Evolutionary conservation across 2,797 vertebrate species (phyloP).

Genomic region (Emys orbicularis): DNA sequence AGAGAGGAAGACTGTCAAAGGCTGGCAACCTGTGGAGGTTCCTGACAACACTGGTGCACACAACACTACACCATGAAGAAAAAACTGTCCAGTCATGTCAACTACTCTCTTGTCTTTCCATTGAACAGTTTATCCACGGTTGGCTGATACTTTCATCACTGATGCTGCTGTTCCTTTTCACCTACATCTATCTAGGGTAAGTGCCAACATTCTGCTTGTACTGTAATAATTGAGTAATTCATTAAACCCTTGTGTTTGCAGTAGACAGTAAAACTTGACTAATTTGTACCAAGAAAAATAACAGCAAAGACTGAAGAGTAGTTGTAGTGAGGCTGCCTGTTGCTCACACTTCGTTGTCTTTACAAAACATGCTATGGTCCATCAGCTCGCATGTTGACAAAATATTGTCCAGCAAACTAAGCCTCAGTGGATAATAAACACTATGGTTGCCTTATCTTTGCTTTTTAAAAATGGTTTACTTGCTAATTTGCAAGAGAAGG

Average conservation of each 20-base stretch:
- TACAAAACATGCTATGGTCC: background rate
- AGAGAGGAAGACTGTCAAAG: background rate
- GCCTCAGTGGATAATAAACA: background rate
- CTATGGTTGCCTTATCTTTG: background rate
- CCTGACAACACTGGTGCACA: background rate
- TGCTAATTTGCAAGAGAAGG: background rate
- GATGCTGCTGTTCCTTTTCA: constrained; percentile 96
- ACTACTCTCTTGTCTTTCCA: background rate
- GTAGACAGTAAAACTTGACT: background rate
- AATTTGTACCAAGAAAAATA: background rate
- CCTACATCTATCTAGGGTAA: constrained; percentile 96
- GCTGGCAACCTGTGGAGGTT: background rate
- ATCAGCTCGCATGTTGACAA: background rate
- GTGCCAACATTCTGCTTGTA: constrained; percentile 47
- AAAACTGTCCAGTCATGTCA: background rate
- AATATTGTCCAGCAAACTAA: background rate
- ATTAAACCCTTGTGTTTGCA: background rate
- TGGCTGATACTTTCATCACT: constrained; percentile 97
- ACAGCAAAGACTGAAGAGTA: background rate
- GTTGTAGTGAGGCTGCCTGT: background rate
- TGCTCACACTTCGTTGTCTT: background rate
- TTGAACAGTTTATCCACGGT: constrained; percentile 93
- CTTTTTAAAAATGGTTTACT: background rate
- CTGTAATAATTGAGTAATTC: background rate
- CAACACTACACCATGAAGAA: background rate